A percentile compares a stretch with the other conserved stretches of the same genome.
These are phyloP conservation scores for Apoderus coryli DNA, from an alignment of 2,888 invertebrate genomes.

Conservation along the genomic window DNA sequence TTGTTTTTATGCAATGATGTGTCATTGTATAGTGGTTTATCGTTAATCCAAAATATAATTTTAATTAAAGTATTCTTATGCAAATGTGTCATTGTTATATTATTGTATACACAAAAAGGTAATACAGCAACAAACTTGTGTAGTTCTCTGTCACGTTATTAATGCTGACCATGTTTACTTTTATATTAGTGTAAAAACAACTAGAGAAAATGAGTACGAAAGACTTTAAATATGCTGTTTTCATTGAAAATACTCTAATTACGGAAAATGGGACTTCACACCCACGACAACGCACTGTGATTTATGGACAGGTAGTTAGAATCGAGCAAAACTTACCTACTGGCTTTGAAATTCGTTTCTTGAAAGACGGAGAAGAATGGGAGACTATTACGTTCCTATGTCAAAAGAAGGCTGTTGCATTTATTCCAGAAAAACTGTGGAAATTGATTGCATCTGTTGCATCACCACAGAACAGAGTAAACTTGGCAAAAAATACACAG, in stretches of 20 bases:
- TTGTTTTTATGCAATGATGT: no score
- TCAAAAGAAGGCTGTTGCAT: slow-evolving; percentile 22
- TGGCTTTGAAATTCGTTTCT: slow-evolving; percentile 24
- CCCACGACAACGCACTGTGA: slow-evolving; percentile 24
- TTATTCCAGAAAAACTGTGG: slow-evolving; percentile 33
- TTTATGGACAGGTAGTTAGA: slow-evolving; percentile 29
- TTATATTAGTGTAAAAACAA: no score
- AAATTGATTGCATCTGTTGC: slow-evolving; percentile 37
- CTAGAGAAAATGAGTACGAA: slow-evolving; percentile 21
- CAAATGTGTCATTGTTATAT: no score
- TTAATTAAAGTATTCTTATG: no score
- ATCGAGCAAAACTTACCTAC: slow-evolving; percentile 23
- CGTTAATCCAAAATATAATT: no score
- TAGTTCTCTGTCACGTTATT: no score
- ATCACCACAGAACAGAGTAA: slow-evolving; percentile 37
- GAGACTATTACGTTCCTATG: slow-evolving; percentile 27
- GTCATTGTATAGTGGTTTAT: no score
- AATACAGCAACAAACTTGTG: no score
- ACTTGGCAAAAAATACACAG: slow-evolving; percentile 32
- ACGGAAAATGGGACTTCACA: slow-evolving; percentile 17
- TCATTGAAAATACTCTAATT: slow-evolving; percentile 23
- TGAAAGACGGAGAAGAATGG: slow-evolving; percentile 28
- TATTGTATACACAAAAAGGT: no score
- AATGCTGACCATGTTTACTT: no score
- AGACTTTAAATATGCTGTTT: slow-evolving; percentile 24